Conservation (phyloP, 1,140 invertebrate species). For the Pseudomyrmex sp. region DNA sequence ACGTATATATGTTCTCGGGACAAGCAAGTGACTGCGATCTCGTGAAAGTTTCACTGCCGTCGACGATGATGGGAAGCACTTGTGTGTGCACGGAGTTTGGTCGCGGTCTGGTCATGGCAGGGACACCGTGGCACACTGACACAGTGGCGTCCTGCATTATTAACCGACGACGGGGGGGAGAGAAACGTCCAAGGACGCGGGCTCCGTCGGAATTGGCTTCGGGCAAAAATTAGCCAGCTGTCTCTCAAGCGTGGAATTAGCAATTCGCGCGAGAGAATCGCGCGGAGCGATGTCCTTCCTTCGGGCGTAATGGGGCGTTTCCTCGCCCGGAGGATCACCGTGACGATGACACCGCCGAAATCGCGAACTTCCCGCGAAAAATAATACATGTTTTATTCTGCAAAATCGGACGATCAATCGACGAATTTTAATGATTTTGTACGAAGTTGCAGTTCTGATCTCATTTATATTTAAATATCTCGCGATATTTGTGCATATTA, state of each 20-base stretch:
- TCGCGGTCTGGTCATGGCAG: conserved; percentile 25
- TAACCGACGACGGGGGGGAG: conserved; percentile 58
- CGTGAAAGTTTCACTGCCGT: conserved; percentile 29
- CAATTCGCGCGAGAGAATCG: conserved; percentile 24
- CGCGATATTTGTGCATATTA: too few species aligned
- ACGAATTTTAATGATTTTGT: background rate
- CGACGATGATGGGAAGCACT: background rate
- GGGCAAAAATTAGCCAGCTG: conserved; percentile 74
- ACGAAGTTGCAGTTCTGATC: background rate
- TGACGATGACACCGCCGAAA: conserved; percentile 7
- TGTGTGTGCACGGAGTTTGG: conserved; percentile 43
- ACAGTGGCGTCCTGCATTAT: conserved; percentile 75
- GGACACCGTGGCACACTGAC: conserved; percentile 73
- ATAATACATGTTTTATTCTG: background rate
- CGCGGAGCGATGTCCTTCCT: conserved; percentile 36
- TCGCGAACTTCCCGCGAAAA: background rate
- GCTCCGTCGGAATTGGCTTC: conserved; percentile 54
- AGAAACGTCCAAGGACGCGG: conserved; percentile 58
- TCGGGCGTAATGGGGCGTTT: conserved; percentile 40
- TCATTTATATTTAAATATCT: background rate
- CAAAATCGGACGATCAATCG: background rate
- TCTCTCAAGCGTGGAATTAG: conserved; percentile 72
- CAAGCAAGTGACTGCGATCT: background rate
- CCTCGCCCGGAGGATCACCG: background rate
- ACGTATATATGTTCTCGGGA: background rate